Conservation (phyloP, 2,888 invertebrate species). For the Chrysina gloriosa region DNA sequence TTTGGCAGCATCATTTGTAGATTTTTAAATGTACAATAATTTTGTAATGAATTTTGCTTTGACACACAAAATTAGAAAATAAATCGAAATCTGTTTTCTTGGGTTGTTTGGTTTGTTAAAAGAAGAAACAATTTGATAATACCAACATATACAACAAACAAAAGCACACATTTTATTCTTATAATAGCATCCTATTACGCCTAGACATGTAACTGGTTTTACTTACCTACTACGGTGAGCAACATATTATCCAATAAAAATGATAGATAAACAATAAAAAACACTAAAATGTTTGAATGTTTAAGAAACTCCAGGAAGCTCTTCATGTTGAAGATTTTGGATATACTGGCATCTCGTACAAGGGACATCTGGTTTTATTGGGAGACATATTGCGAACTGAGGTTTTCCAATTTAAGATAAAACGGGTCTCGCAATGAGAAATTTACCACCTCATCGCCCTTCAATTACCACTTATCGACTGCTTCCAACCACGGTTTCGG, state of each 20-base stretch:
- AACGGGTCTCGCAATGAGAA: constrained; percentile 54
- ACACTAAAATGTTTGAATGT: constrained; percentile 62
- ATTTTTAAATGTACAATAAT: no score
- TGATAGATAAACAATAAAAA: constrained; percentile 77
- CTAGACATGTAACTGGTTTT: no score
- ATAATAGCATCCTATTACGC: no score
- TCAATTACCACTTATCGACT: constrained; percentile 43
- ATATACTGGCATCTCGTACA: constrained; percentile 38
- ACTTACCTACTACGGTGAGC: constrained; percentile 88
- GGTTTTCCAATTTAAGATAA: constrained; percentile 52
- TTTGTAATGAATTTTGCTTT: no score
- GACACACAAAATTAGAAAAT: no score
- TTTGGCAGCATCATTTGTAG: no score
- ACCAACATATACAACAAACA: no score
- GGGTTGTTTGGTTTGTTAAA: no score
- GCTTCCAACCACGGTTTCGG: constrained; percentile 16
- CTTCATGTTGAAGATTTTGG: constrained; percentile 41
- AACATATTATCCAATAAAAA: constrained; percentile 88
- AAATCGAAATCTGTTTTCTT: no score
- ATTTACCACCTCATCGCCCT: constrained; percentile 53
- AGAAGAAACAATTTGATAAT: no score
- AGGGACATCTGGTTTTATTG: constrained; percentile 49
- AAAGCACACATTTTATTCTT: no score
- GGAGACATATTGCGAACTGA: constrained; percentile 42
- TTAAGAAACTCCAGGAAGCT: constrained; percentile 44